Conservation (phyloP, 2,888 invertebrate species). For the Hydroisotoma schaefferi region DNA sequence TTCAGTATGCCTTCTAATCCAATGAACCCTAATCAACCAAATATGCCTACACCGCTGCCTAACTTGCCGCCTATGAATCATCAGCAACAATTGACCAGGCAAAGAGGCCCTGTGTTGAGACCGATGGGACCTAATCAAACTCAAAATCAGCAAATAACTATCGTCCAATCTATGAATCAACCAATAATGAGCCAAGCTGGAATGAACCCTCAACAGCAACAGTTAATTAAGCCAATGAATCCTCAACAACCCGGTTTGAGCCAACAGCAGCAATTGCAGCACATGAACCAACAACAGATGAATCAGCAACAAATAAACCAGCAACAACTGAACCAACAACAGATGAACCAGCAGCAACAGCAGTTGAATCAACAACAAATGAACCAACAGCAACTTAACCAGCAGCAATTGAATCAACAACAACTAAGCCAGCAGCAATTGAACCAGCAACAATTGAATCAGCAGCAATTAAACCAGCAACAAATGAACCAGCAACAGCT, state of each 20-base stretch:
- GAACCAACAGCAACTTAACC: slow-evolving; percentile 64
- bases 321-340: slow-evolving; percentile 74
- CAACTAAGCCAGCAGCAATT: slow-evolving; percentile 31
- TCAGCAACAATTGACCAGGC: slow-evolving; percentile 50
- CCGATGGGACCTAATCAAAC: neutral
- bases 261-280: slow-evolving; percentile 43
- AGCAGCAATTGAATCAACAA: slow-evolving; percentile 19
- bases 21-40: slow-evolving; percentile 50
- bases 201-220: slow-evolving; percentile 34
- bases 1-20: slow-evolving; percentile 50
- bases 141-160: slow-evolving; percentile 1
- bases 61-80: slow-evolving; percentile 48
- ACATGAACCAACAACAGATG: slow-evolving; percentile 28
- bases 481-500: slow-evolving; percentile 45
- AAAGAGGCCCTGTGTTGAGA: slow-evolving; percentile 47
- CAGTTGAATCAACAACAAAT: slow-evolving; percentile 77
- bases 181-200: slow-evolving; percentile 8
- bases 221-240: slow-evolving; percentile 9
- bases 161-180: slow-evolving; percentile 24
- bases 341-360: slow-evolving; percentile 73
- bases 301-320: slow-evolving; percentile 78
- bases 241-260: slow-evolving; percentile 22
- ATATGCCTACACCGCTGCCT: slow-evolving; percentile 21
- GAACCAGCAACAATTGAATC: slow-evolving; percentile 47
- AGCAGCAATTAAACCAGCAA: slow-evolving; percentile 45